Base-by-base conservation (phyloP, 2,888 invertebrate species). In the Callimorpha dominula region DNA sequence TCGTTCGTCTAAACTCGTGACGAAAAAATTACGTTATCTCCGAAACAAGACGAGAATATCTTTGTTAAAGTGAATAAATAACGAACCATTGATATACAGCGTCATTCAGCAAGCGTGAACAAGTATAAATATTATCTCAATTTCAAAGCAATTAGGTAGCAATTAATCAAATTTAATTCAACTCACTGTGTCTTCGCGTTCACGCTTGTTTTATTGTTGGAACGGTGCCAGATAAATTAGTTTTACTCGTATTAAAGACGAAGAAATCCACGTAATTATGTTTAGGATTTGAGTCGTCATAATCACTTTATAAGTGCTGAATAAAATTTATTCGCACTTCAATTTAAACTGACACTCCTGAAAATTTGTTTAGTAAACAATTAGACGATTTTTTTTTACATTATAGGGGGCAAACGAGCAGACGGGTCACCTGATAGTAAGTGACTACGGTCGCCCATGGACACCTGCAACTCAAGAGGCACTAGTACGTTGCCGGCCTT, bases 111-210 rank as follows among this genome's bases (percentile, higher is more conserved):
- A 46, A 68, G 31, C 60, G 57, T 68, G 60, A 49, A 60, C 57
- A 43, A n/a, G 43, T 60, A 67, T 68, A 72, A 64, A 64, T 72
- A 64, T 72, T 57, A 78, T 75, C 72, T 74, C 70, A 68, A 74
- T 76, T 78, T 76, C 76, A 46, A 73, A 75, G 68, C 75, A 79
- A 82, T 82, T 75, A 78, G 46, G 73, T 62, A 64, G 57, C 78
- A 76, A 83, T 81, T 83, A 81, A 82, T 81, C 81, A 78, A 81
- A 83, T 75, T 77, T 60, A 80, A 78, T 82, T 81, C 71, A 63
- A 70, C 73, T 73, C 76, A 80, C 68, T 68, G 75, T 80, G 79
- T 65, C 62, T 57, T 66, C 65, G 65, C 75, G 73, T 69, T 69
- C 65, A 65, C 20, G 60, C 42, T 70, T 68, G 69, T 70, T 78